Percentiles rank a stretch among this genome's conserved stretches.
Conservation (phyloP, 2,888 invertebrate species). For the Labia minor region DNA sequence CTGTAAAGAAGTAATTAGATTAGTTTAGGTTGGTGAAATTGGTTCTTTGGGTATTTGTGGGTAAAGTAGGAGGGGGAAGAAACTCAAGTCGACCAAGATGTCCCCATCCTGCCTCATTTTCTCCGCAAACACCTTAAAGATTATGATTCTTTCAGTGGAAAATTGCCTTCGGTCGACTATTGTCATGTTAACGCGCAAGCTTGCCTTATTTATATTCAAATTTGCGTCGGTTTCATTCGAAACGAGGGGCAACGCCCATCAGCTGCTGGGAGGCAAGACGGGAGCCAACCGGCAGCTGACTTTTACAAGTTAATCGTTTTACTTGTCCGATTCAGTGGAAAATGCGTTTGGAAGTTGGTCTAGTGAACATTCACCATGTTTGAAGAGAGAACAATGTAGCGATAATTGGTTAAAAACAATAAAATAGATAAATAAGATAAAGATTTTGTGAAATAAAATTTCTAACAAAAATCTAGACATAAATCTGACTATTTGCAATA, state of each 20-base stretch:
- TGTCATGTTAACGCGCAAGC: not conserved
- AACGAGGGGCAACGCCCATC: not conserved
- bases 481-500: too few species aligned
- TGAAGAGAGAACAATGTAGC: too few species aligned
- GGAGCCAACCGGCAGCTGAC: not conserved
- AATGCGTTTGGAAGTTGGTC: not conserved
- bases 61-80: not conserved
- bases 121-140: not conserved
- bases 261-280: not conserved
- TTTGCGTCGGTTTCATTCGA: conserved; percentile 7
- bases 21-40: not conserved
- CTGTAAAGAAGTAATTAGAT: not conserved
- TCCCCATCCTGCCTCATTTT: not conserved
- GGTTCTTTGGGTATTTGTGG: not conserved
- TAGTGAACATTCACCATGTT: not conserved
- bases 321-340: conserved; percentile 13
- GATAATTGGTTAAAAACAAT: too few species aligned
- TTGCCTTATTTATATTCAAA: conserved; percentile 4
- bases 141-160: conserved; percentile 13
- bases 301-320: conserved; percentile 13
- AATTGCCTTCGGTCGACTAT: not conserved
- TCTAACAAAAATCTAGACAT: too few species aligned
- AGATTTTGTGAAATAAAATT: too few species aligned
- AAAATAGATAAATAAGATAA: too few species aligned
- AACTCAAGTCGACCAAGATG: not conserved